phyloP scores from a whole-genome alignment of 2,888 invertebrate genomes.

The Tetropium fuscum region DNA sequence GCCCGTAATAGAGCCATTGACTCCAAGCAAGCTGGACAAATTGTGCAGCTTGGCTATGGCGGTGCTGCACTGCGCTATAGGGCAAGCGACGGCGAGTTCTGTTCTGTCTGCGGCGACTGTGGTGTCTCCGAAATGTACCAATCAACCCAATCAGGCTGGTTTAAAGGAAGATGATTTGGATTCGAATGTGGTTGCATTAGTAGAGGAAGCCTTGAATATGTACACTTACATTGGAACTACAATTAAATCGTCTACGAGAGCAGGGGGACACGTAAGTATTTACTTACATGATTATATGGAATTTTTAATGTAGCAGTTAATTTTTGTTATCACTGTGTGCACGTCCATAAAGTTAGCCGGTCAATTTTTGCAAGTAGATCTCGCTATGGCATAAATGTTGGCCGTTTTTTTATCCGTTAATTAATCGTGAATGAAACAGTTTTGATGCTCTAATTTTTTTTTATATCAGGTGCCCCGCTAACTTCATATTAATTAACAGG shows the following conservation, averaged over 20 bases:
- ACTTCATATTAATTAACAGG: too few relatives aligned
- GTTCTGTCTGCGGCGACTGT: constrained; percentile 71
- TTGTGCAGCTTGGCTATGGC: constrained; percentile 86
- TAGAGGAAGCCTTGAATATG: constrained; percentile 89
- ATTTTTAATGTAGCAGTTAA: neutral
- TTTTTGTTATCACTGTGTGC: too few relatives aligned
- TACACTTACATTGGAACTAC: constrained; percentile 85
- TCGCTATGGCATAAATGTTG: too few relatives aligned
- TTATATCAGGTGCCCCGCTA: too few relatives aligned
- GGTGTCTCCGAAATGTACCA: constrained; percentile 71
- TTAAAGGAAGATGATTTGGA: constrained; percentile 81
- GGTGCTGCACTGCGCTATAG: constrained; percentile 84
- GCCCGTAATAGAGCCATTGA: constrained; percentile 90
- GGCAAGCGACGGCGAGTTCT: constrained; percentile 75
- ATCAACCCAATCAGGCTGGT: constrained; percentile 55
- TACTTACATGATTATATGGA: neutral
- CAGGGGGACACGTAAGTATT: constrained; percentile 84
- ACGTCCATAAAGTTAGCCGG: too few relatives aligned
- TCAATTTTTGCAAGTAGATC: too few relatives aligned
- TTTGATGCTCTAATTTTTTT: too few relatives aligned
- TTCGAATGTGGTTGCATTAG: constrained; percentile 82
- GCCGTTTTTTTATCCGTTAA: too few relatives aligned
- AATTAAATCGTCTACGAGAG: constrained; percentile 86
- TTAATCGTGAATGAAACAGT: too few relatives aligned
- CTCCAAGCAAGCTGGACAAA: constrained; percentile 84